Conservation (phyloP, 1,140 invertebrate species). For the Centruroides vittatus region DNA sequence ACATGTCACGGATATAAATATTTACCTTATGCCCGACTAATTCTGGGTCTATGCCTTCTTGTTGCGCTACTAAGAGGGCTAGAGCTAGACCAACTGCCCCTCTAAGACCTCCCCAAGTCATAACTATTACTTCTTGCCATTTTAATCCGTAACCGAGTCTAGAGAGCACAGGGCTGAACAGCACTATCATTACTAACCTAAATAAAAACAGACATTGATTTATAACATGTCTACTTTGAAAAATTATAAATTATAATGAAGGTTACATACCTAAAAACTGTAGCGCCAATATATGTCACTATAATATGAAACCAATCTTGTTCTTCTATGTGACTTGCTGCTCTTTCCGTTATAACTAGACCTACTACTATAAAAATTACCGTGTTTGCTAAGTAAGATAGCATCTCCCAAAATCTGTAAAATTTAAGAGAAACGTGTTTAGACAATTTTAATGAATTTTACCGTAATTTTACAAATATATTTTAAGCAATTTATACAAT, state of each 20-base stretch:
- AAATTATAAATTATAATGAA: not conserved
- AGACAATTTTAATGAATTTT: too few relatives aligned
- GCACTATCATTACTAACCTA: slow-evolving; percentile 25
- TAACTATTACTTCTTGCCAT: slow-evolving; percentile 30
- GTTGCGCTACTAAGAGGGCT: slow-evolving; percentile 26
- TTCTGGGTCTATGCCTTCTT: not conserved
- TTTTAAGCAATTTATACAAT: too few relatives aligned
- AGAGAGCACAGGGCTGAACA: slow-evolving; percentile 30
- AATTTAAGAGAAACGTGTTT: not conserved
- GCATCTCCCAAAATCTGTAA: slow-evolving; percentile 33
- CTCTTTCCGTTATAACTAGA: slow-evolving; percentile 29
- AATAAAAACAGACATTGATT: not conserved
- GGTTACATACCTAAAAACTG: slow-evolving; percentile 26
- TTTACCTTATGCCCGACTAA: not conserved
- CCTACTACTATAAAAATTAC: slow-evolving; percentile 36
- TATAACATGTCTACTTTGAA: not conserved
- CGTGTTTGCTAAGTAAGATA: slow-evolving; percentile 35
- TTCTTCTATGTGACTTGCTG: slow-evolving; percentile 16
- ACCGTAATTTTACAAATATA: too few relatives aligned
- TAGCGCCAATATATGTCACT: slow-evolving; percentile 26
- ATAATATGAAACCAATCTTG: slow-evolving; percentile 28
- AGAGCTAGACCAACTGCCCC: slow-evolving; percentile 34
- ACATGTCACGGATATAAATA: not conserved
- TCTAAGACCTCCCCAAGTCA: slow-evolving; percentile 34
- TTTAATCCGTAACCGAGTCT: slow-evolving; percentile 32